Evolutionary conservation across 2,797 vertebrate species (phyloP).

Genomic region (Sciurus carolinensis): DNA sequence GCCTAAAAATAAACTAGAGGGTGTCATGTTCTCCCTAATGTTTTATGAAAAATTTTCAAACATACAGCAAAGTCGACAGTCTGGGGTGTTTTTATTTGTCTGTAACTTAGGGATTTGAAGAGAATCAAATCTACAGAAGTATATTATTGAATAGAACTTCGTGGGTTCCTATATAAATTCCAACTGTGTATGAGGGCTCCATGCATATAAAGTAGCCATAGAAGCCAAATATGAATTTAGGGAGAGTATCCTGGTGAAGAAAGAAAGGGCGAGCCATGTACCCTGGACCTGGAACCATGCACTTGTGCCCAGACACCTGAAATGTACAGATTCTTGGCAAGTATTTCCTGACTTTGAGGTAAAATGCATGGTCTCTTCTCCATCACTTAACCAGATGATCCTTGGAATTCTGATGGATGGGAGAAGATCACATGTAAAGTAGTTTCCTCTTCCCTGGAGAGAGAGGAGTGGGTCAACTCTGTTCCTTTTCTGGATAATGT

Average conservation of each 20-base stretch:
- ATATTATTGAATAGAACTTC: neutral
- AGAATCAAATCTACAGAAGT: neutral
- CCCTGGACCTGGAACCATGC: neutral
- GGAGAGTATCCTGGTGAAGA: neutral
- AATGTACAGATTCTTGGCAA: rapidly evolving
- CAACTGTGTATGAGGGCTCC: rapidly evolving
- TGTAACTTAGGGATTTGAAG: slow-evolving; percentile 4
- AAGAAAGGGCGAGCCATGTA: rapidly evolving
- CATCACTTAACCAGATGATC: neutral
- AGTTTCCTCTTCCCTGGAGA: neutral
- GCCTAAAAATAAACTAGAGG: neutral
- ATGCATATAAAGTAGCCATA: neutral
- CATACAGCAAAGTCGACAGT: neutral
- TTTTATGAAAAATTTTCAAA: neutral
- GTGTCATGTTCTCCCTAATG: neutral
- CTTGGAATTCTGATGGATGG: neutral
- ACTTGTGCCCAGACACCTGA: neutral
- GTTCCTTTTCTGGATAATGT: neutral
- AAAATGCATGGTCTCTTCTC: neutral
- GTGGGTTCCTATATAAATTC: rapidly evolving
- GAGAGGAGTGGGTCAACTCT: neutral
- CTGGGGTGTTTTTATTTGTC: neutral
- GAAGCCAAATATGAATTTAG: neutral
- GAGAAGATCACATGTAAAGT: neutral
- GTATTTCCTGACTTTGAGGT: neutral